phyloP scores from a whole-genome alignment of 2,797 vertebrate genomes.

The Glyptemys insculpta region DNA sequence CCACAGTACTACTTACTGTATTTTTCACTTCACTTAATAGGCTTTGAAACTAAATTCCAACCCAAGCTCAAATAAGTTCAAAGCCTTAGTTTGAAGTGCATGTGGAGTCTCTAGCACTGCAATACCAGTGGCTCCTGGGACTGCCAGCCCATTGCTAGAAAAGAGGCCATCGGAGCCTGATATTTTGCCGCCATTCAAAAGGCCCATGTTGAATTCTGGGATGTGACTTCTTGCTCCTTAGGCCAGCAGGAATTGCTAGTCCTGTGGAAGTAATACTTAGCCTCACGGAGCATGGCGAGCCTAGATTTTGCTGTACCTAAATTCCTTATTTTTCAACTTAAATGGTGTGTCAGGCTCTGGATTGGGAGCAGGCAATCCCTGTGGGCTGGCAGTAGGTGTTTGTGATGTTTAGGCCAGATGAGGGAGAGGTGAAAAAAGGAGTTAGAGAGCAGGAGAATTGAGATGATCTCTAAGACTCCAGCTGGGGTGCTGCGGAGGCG shows the following conservation, averaged over 20 bases:
- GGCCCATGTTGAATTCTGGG: background rate
- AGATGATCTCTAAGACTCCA: background rate
- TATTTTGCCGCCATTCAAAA: background rate
- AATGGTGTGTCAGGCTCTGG: background rate
- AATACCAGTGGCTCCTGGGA: background rate
- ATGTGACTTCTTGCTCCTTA: background rate
- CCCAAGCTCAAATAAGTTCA: background rate
- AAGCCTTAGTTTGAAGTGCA: background rate
- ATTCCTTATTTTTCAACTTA: background rate
- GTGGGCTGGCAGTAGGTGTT: background rate
- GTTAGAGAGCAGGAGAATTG: background rate
- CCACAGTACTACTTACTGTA: background rate
- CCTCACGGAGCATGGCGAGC: background rate
- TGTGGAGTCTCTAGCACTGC: background rate
- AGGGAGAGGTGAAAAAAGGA: background rate
- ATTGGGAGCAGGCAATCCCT: background rate
- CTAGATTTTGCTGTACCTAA: background rate
- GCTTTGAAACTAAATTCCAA: background rate
- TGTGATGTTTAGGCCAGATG: background rate
- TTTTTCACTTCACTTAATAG: background rate
- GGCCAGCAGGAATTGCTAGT: background rate
- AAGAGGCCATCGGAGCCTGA: background rate
- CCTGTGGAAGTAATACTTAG: background rate
- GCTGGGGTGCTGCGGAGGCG: background rate
- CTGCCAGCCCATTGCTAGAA: background rate